Evolutionary conservation across 1,140 invertebrate genomes (phyloP), one percentile per base, ranked within the genome.

Genomic region (Nomia melanderi): DNA sequence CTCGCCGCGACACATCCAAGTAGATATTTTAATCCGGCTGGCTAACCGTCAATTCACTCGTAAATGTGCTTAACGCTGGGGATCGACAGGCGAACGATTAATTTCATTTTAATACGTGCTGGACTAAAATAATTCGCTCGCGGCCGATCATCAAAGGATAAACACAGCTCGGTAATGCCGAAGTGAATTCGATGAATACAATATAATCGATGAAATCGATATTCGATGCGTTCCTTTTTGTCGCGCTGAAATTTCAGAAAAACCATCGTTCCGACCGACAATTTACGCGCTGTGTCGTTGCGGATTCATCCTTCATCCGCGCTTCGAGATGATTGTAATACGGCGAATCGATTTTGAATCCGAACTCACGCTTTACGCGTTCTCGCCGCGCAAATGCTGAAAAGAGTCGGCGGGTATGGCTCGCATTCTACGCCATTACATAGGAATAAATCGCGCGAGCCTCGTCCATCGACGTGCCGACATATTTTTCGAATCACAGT

Each of bases 241-340:
- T 54, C 36, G 6, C 39, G 33, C 56, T 54, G 33, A 63, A 75
- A 75, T 75, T 67, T 67, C 53, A 66, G 56, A 75, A 41, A 12
- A 14, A n/a, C n/a, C n/a, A n/a, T n/a, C n/a, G 39, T 41, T 41
- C 17, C 39, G 39, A 0, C 2, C 11, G 39, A 2, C 11, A 41
- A 41, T 41, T 8, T 41, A 41, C 14, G 39, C 8, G 39, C 2
- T 41, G 36, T 12, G 12, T 25, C n/a, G n/a, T n/a, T 12, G 33
- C 50, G 12, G 12, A 7, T 23, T 36, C 12, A 20, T 67, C 17
- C 50, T 39, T 11, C 17, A 12, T 41, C n/a, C 2, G 25, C 36
- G 5, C 39, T 17, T 23, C 8, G 47, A 14, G 2, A 60, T 17
- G 31, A 67, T 54, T 54, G 17, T 11, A 36, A 23, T n/a, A 39